These are phyloP conservation scores for Pseudomyrmex flavicornis DNA, from an alignment of 1,140 invertebrate species.

Conservation along the genomic window DNA sequence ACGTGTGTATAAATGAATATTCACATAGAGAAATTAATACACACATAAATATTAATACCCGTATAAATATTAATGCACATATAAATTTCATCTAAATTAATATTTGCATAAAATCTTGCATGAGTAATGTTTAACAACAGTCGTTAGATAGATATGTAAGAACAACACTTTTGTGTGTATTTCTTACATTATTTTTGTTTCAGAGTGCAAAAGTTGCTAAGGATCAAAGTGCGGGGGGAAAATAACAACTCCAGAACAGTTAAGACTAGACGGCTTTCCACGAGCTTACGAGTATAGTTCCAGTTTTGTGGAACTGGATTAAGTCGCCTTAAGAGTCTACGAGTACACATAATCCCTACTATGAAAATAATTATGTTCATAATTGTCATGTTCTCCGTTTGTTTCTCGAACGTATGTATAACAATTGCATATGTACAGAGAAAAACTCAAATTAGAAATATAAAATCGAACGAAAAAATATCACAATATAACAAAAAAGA, in stretches of 20 bases:
- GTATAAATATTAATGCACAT: not conserved
- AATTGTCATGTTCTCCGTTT: slow-evolving; percentile 8
- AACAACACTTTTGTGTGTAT: no score
- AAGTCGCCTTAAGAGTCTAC: slow-evolving; percentile 41
- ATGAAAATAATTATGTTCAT: slow-evolving; percentile 62
- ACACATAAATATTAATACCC: not conserved
- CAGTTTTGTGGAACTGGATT: slow-evolving; percentile 59
- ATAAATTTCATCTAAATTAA: not conserved
- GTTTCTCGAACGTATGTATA: not conserved
- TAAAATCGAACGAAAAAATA: not conserved
- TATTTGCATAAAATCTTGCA: not conserved
- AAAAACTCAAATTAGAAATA: not conserved
- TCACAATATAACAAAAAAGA: not conserved
- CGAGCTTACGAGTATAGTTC: slow-evolving; percentile 54
- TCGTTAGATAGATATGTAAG: not conserved
- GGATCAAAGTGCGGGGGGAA: slow-evolving; percentile 43
- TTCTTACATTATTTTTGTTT: slow-evolving; percentile 32
- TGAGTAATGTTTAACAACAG: not conserved
- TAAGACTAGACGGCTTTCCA: slow-evolving; percentile 53
- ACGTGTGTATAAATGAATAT: no score
- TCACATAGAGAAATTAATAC: not conserved
- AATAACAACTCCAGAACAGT: slow-evolving; percentile 51
- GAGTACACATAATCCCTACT: slow-evolving; percentile 56
- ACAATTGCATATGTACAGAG: not conserved
- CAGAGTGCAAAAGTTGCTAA: slow-evolving; percentile 42